These are phyloP conservation scores for Dinocampus coccinellae DNA, from an alignment of 2,888 invertebrate genomes.

Conservation along the genomic window DNA sequence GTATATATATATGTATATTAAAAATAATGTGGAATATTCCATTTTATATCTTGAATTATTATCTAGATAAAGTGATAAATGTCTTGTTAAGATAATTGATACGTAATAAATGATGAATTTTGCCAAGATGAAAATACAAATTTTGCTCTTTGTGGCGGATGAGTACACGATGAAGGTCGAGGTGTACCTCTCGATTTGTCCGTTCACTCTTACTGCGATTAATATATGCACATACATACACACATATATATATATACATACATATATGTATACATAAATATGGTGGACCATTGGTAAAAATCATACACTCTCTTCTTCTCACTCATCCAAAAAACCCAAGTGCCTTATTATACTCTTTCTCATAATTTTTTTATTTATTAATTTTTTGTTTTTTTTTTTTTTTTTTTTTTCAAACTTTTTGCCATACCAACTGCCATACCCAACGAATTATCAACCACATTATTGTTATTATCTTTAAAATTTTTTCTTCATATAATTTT, in stretches of 20 bases:
- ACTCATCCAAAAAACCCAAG: neutral
- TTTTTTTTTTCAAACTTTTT: neutral
- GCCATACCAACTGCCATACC: neutral
- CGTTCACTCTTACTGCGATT: neutral
- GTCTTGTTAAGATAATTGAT: neutral
- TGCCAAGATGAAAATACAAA: neutral
- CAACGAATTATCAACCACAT: neutral
- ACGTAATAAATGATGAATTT: neutral
- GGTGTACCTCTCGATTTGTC: neutral
- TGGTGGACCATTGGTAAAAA: neutral
- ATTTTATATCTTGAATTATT: neutral
- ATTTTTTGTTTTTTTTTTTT: too few relatives aligned
- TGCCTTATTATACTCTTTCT: too few relatives aligned
- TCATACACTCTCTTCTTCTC: neutral
- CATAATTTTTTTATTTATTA: too few relatives aligned
- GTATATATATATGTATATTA: too few relatives aligned
- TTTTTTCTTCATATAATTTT: neutral
- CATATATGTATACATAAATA: neutral
- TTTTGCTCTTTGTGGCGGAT: neutral
- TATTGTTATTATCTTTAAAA: neutral
- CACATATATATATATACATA: neutral
- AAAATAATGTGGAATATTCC: too few relatives aligned
- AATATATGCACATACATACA: neutral
- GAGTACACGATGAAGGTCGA: slow-evolving; percentile 1
- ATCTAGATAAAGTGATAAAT: neutral